A percentile compares a stretch with the other conserved stretches of the same genome.
Evolutionary conservation across 2,888 invertebrate species (phyloP).

Genomic region (Micoletzkya japonica): DNA sequence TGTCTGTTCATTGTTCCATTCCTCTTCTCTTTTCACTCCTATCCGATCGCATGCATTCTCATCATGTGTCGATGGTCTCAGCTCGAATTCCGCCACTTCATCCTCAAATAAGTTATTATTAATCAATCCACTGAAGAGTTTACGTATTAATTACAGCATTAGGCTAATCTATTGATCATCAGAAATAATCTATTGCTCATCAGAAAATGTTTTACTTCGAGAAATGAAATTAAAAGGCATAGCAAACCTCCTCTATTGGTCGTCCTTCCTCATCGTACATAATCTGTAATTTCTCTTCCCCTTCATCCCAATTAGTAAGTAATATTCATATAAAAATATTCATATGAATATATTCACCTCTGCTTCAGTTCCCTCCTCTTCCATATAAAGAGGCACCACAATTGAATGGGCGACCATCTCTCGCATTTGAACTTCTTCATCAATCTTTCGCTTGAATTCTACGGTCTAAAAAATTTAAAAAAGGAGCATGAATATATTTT

Average conservation of each 20-base stretch:
- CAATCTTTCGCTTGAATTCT: conserved; percentile 46
- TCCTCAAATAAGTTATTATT: too few relatives aligned
- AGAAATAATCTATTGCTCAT: too few relatives aligned
- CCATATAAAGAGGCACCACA: conserved; percentile 37
- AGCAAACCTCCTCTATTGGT: conserved; percentile 12
- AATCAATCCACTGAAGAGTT: too few relatives aligned
- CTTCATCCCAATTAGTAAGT: not conserved
- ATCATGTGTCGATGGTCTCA: too few relatives aligned
- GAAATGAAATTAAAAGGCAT: not conserved
- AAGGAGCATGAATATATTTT: conserved; percentile 23
- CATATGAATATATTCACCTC: not conserved
- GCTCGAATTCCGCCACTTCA: too few relatives aligned
- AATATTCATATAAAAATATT: not conserved
- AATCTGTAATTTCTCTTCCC: not conserved
- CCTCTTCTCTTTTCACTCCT: too few relatives aligned
- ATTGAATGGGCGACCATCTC: conserved; percentile 46
- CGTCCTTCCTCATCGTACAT: conserved; percentile 28
- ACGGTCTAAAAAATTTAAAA: conserved; percentile 17
- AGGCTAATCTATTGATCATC: too few relatives aligned
- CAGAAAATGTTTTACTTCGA: too few relatives aligned
- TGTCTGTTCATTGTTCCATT: too few relatives aligned
- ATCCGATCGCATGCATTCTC: too few relatives aligned
- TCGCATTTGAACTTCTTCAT: conserved; percentile 41
- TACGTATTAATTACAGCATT: too few relatives aligned
- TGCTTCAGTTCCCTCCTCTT: conserved; percentile 24